Conservation (phyloP, 2,113 vertebrate genomes). For the Onychostoma macrolepis region DNA sequence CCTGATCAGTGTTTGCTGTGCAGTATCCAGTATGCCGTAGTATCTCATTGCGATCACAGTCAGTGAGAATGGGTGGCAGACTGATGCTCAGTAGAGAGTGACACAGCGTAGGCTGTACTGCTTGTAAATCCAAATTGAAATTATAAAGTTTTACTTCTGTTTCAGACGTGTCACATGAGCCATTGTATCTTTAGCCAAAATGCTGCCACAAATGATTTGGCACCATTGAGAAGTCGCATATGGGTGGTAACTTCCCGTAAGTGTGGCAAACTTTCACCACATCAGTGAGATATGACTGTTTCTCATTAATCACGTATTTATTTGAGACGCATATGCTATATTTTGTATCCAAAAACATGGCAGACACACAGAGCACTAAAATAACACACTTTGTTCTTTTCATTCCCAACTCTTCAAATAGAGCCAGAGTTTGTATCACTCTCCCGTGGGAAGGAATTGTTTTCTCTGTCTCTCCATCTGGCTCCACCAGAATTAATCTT, state of each 20-base stretch:
- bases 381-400: slow-evolving; percentile 25
- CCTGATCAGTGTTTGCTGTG: no score
- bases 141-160: slow-evolving; percentile 11
- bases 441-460: slow-evolving; percentile 54
- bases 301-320: slow-evolving; percentile 26
- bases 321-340: slow-evolving; percentile 32
- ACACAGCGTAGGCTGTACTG: background rate
- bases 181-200: slow-evolving; percentile 19
- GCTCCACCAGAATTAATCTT: slow-evolving; percentile 54
- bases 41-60: background rate
- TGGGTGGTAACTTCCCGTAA: slow-evolving; percentile 31
- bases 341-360: slow-evolving; percentile 33
- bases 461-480: slow-evolving; percentile 53
- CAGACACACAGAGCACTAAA: slow-evolving; percentile 21
- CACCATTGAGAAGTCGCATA: slow-evolving; percentile 1
- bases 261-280: slow-evolving; percentile 24
- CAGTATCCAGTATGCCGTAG: no score
- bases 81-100: background rate
- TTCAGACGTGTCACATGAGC: background rate
- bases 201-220: slow-evolving; percentile 23
- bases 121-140: slow-evolving; percentile 18
- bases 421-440: slow-evolving; percentile 18
- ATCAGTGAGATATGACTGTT: slow-evolving; percentile 30
- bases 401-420: background rate
- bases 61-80: background rate